Percentiles rank a stretch among this genome's conserved stretches.
Conservation (phyloP, 2,113 vertebrate genomes). For the Hylia prasina region DNA sequence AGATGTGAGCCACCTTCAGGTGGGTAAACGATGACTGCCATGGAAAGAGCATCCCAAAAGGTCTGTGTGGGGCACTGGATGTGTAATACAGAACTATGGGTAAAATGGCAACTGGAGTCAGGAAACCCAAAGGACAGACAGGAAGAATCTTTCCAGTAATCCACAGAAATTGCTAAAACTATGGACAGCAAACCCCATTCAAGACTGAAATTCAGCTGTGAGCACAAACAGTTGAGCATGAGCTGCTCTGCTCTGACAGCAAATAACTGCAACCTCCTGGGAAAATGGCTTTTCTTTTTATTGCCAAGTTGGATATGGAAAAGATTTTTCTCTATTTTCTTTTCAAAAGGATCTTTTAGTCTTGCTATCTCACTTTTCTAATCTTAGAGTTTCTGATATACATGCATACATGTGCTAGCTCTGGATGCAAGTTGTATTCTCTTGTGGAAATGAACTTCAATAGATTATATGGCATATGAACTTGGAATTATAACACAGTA, state of each 20-base stretch:
- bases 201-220: background rate
- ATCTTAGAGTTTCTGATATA: background rate
- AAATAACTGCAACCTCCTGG: background rate
- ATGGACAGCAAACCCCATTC: background rate
- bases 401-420: background rate
- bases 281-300: background rate
- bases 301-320: background rate
- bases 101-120: background rate
- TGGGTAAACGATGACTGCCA: background rate
- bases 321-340: background rate
- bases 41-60: background rate
- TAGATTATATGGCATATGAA: background rate
- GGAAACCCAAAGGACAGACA: background rate
- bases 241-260: background rate
- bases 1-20: background rate
- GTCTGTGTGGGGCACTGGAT: rapidly evolving
- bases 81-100: background rate
- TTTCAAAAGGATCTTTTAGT: background rate
- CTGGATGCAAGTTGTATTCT: background rate
- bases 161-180: background rate
- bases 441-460: background rate
- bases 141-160: background rate
- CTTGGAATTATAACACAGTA: background rate
- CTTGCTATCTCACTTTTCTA: background rate
- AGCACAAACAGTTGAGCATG: rapidly evolving